phyloP scores from a whole-genome alignment of 2,797 vertebrate species.

The Sphenopsis melanotis region DNA sequence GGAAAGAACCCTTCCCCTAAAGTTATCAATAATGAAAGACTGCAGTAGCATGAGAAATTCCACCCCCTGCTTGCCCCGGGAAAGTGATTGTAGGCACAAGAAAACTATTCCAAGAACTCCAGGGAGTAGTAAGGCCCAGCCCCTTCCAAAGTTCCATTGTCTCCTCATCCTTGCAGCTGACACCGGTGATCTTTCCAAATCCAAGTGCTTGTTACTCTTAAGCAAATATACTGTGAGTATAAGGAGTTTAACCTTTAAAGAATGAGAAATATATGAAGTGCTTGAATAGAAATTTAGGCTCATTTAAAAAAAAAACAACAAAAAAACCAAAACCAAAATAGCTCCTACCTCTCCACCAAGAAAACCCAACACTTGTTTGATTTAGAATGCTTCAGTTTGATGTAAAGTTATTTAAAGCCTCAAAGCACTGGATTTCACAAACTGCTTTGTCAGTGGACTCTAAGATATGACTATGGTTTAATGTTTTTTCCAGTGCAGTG shows the following conservation, averaged over 20 bases:
- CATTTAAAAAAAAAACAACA: background rate
- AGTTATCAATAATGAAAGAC: background rate
- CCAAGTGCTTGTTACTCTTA: background rate
- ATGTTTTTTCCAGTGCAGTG: background rate
- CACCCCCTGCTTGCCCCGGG: background rate
- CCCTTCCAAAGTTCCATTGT: background rate
- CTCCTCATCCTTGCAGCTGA: background rate
- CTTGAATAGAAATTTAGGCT: background rate
- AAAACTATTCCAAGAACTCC: background rate
- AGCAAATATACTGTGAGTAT: background rate
- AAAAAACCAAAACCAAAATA: background rate
- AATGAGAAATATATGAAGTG: background rate
- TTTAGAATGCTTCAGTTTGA: background rate
- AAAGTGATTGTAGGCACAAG: background rate
- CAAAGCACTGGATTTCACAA: background rate
- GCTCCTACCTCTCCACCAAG: fast-evolving
- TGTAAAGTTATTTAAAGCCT: background rate
- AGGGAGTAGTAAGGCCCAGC: background rate
- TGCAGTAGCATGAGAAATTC: background rate
- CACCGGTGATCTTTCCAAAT: background rate
- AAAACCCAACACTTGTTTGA: fast-evolving
- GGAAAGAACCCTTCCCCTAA: background rate
- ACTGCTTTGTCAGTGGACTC: background rate
- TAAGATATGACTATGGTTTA: background rate
- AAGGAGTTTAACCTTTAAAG: background rate